Percentiles rank a stretch among this genome's conserved stretches.
phyloP scores from a whole-genome alignment of 2,888 invertebrate genomes.

The Micoletzkya japonica region DNA sequence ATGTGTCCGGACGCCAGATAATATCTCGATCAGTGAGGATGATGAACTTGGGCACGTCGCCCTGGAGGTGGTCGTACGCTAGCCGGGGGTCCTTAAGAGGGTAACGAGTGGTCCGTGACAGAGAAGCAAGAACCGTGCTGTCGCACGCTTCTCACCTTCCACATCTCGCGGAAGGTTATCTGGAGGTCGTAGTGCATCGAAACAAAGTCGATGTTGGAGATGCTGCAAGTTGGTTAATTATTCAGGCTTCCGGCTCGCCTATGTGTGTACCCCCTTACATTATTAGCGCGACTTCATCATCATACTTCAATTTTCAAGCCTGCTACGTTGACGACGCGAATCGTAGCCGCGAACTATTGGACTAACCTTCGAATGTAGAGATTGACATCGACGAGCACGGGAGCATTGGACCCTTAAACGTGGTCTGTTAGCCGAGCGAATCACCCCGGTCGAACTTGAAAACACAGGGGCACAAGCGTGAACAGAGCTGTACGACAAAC shows the following conservation, averaged over 20 bases:
- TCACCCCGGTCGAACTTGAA: too few relatives aligned
- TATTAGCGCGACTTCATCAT: too few relatives aligned
- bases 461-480: too few relatives aligned
- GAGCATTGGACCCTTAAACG: constrained; percentile 13
- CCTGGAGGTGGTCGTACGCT: constrained; percentile 15
- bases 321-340: not conserved
- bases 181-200: constrained; percentile 75
- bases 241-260: not conserved
- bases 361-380: constrained; percentile 23
- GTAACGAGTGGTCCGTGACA: not conserved
- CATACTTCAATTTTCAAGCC: not conserved
- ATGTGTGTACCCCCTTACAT: too few relatives aligned
- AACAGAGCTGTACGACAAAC: too few relatives aligned
- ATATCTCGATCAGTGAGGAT: constrained; percentile 69
- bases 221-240: constrained; percentile 16
- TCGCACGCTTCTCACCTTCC: constrained; percentile 71
- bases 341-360: not conserved
- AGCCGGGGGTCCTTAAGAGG: constrained; percentile 72
- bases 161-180: constrained; percentile 91
- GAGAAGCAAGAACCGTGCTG: not conserved
- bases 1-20: constrained; percentile 96
- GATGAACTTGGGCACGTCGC: constrained; percentile 11
- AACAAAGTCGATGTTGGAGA: constrained; percentile 32
- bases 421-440: not conserved
- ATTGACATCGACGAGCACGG: constrained; percentile 16